Conservation (phyloP, 2,113 vertebrate genomes). For the Oophaga pumilio region DNA sequence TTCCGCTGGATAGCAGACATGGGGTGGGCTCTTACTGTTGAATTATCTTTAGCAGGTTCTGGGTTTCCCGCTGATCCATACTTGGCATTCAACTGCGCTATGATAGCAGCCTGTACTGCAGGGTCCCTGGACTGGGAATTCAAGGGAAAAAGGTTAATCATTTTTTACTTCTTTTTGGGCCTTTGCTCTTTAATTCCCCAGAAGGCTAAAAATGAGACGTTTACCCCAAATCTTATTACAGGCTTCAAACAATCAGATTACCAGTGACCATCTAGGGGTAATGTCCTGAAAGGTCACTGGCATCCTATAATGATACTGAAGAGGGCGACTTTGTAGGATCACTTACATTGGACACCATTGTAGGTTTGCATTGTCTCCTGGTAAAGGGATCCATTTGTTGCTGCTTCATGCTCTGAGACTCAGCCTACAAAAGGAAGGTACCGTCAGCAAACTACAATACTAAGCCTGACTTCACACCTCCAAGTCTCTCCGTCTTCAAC, state of each 20-base stretch:
- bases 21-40: slow-evolving; percentile 73
- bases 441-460: neutral
- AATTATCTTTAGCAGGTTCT: slow-evolving; percentile 79
- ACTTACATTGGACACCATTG: slow-evolving; percentile 98
- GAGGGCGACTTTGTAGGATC: neutral
- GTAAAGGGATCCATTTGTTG: slow-evolving; percentile 99
- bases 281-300: too few relatives aligned
- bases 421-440: slow-evolving; percentile 76
- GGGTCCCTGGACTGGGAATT: slow-evolving; percentile 90
- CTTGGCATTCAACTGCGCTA: slow-evolving; percentile 96
- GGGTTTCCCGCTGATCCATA: slow-evolving; percentile 88
- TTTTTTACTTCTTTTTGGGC: neutral
- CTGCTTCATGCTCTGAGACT: slow-evolving; percentile 95
- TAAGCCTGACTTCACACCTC: neutral
- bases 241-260: too few relatives aligned
- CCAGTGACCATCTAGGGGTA: too few relatives aligned
- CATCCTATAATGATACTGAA: too few relatives aligned
- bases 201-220: too few relatives aligned
- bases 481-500: too few relatives aligned
- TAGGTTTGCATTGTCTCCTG: slow-evolving; percentile 95
- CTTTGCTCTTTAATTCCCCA: neutral
- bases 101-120: slow-evolving; percentile 96
- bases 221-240: too few relatives aligned
- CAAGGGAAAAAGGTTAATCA: neutral
- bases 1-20: too few relatives aligned